Conservation (phyloP, 2,797 vertebrate species). For the Eutrigla gurnardus region DNA sequence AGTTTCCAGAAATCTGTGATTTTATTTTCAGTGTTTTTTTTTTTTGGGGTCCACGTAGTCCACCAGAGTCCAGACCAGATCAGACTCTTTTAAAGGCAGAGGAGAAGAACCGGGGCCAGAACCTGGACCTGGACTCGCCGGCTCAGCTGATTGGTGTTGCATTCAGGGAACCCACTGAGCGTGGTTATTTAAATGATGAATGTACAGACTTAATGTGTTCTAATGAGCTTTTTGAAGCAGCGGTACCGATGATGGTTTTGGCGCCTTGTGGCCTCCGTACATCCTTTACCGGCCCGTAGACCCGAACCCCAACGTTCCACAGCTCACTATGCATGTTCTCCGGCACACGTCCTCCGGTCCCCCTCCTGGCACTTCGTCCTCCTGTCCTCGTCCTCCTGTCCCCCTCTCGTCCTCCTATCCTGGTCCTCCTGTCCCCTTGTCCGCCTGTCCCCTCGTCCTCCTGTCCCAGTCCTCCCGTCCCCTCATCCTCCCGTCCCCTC, state of each 20-base stretch:
- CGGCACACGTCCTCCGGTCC: conserved; percentile 48
- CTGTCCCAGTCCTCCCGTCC: no score
- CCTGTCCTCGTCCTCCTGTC: no score
- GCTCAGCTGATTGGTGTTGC: conserved; percentile 22
- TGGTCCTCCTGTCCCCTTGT: no score
- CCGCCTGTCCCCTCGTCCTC: no score
- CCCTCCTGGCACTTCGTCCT: no score
- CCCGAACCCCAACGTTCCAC: conserved; percentile 4
- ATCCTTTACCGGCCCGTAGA: no score
- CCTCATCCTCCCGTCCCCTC: no score
- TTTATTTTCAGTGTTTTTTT: conserved; percentile 11
- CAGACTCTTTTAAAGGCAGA: no score
- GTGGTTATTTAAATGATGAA: conserved; percentile 62
- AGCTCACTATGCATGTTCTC: conserved; percentile 88
- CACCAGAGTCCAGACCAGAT: no score
- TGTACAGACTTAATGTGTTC: conserved; percentile 61
- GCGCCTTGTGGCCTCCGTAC: conserved; percentile 1
- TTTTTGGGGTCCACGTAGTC: no score
- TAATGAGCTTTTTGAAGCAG: conserved; percentile 41
- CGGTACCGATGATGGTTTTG: conserved; percentile 45
- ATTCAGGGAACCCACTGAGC: conserved; percentile 19
- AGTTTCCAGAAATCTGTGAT: background rate
- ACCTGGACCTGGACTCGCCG: background rate
- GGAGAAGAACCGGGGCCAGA: no score
- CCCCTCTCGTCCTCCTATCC: no score